Evolutionary conservation across 2,113 vertebrate species (phyloP).

Genomic region (Cyprinus carpio): DNA sequence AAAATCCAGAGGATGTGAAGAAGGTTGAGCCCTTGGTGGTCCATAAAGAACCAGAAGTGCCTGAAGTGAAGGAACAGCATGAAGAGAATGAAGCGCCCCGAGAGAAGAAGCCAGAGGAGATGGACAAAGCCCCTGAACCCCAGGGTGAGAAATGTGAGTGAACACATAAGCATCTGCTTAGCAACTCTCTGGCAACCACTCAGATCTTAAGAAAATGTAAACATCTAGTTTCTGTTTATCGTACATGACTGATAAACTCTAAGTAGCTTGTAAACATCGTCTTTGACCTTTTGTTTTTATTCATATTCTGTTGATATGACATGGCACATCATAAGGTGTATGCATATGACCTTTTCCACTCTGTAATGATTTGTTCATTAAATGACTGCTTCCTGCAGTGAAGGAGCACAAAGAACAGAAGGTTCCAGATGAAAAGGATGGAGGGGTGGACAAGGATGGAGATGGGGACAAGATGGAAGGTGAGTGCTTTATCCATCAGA

Average conservation of each 20-base stretch:
- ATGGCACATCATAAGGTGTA: neutral
- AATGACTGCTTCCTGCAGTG: constrained; percentile 19
- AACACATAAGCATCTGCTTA: neutral
- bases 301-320: neutral
- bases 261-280: neutral
- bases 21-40: constrained; percentile 51
- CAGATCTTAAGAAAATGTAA: neutral
- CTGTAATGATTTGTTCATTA: neutral
- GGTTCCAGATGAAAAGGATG: constrained; percentile 64
- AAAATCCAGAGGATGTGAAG: constrained; percentile 59
- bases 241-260: neutral
- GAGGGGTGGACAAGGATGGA: constrained; percentile 59
- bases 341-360: constrained; percentile 11
- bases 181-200: too few relatives aligned
- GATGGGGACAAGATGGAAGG: constrained; percentile 75
- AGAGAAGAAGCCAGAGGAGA: constrained; percentile 54
- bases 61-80: constrained; percentile 30
- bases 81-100: neutral
- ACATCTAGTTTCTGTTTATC: neutral
- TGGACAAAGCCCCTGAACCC: constrained; percentile 13
- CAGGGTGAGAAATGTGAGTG: constrained; percentile 61
- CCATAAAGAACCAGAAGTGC: constrained; percentile 53
- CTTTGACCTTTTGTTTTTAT: constrained; percentile 16
- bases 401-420: constrained; percentile 63
- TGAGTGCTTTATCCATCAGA: constrained; percentile 60